phyloP scores from a whole-genome alignment of 2,888 invertebrate genomes.

The Agrilus biguttatus region DNA sequence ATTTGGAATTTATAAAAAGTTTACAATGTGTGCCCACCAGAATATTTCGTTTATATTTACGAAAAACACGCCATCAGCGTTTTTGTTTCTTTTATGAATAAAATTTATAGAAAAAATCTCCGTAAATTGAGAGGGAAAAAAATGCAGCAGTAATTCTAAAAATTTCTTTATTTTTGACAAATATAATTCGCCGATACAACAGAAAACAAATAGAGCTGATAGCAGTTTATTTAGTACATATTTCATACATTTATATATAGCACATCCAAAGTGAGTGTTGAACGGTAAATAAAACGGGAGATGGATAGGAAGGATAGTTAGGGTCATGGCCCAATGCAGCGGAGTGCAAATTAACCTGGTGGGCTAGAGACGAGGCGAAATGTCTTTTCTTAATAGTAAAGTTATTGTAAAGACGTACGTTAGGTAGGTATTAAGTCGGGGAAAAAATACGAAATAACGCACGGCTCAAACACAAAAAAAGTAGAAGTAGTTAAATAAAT shows the following conservation, averaged over 20 bases:
- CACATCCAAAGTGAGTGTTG: conserved; percentile 35
- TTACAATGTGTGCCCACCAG: no score
- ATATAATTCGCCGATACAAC: conserved; percentile 34
- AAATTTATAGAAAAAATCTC: no score
- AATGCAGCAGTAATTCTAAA: conserved; percentile 21
- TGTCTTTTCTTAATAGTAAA: conserved; percentile 13
- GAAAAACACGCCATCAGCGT: no score
- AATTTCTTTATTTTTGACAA: conserved; percentile 35
- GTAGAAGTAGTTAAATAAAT: conserved; percentile 29
- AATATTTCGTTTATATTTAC: no score
- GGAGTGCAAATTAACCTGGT: conserved; percentile 28
- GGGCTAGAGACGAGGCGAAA: conserved; percentile 24
- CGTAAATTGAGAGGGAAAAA: no score
- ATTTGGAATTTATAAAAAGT: no score
- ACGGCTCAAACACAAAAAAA: conserved; percentile 23
- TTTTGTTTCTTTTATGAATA: no score
- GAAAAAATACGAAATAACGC: conserved; percentile 21
- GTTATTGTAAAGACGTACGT: conserved; percentile 15
- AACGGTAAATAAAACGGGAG: conserved; percentile 27
- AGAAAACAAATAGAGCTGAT: conserved; percentile 36
- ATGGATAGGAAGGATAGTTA: conserved; percentile 12
- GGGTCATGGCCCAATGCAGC: conserved; percentile 28
- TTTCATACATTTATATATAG: conserved; percentile 36
- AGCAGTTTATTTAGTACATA: conserved; percentile 36
- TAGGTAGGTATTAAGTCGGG: conserved; percentile 16